Evolutionary conservation across 2,797 vertebrate species (phyloP), one percentile per base, ranked within the genome.

Genomic region (Gadopsis bispinosus): DNA sequence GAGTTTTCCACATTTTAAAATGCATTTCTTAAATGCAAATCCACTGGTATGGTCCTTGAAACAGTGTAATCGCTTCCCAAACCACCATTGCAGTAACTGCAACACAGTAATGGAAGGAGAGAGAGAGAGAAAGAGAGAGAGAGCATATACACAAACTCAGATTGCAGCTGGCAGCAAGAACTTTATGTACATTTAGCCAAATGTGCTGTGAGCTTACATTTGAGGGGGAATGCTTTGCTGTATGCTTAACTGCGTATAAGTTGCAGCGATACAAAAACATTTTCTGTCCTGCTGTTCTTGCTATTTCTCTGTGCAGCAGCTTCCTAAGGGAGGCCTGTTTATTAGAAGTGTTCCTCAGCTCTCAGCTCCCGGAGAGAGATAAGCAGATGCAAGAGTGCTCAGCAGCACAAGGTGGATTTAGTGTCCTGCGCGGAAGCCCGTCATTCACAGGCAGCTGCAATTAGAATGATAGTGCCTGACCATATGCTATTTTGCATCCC

Each of bases 361-460:
- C 47, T 50, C 33, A 75, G 37, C 39, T 41, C 39, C 39, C 29
- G 1, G 17, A 64, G 4, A 41, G 64, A 64, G 86, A 90, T 90
- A 88, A 90, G 82, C 86, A 91, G 81, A 88, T 81, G 82, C 61
- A 54, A 22, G 33, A 60, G 80, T 5, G 8, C 51, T 83, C 62
- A 29, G 64, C 78, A 19, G 33, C 75, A 73, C 83, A 64, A 76
- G 84, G 67, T 87, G 85, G 85, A 87, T 88, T 88, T 66, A 80
- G 53, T 19, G 60, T 81, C 84, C 72, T 59, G 56, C 41, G 50
- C 47, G 0, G 81, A 79, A 58, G 73, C 35, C 70, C 37, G 60
- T 81, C 87, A 74, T 73, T 89, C 80, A 68, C 69, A 83, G 72
- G 69, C 82, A 83, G 85, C 87, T 89, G 85, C 85, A 83, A 75